phyloP scores from a whole-genome alignment of 2,888 invertebrate species.

The Epiblema foenella region DNA sequence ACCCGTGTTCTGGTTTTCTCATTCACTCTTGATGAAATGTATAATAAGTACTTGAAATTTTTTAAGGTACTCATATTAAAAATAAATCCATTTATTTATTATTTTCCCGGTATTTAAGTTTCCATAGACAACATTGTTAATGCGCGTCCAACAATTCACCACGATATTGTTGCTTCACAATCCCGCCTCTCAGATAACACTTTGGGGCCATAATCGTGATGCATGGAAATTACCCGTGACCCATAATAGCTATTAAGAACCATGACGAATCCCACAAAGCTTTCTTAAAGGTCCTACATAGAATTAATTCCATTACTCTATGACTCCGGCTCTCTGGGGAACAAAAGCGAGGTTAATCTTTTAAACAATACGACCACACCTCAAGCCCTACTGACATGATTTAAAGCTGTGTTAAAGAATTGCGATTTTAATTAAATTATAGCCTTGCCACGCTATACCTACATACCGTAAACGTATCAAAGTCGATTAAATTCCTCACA shows the following conservation, averaged over 20 bases:
- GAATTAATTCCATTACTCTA: slow-evolving; percentile 63
- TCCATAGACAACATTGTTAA: slow-evolving; percentile 13
- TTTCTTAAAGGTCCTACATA: slow-evolving; percentile 54
- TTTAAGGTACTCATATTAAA: not conserved
- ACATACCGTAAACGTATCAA: slow-evolving; percentile 1
- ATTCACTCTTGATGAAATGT: not conserved
- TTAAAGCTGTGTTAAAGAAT: slow-evolving; percentile 38
- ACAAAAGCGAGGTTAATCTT: slow-evolving; percentile 62
- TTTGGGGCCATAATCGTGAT: slow-evolving; percentile 43
- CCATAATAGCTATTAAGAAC: slow-evolving; percentile 44
- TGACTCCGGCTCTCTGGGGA: slow-evolving; percentile 53
- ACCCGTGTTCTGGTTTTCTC: not conserved
- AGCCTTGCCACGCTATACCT: not conserved
- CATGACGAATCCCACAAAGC: slow-evolving; percentile 45
- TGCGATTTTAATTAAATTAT: slow-evolving; percentile 41
- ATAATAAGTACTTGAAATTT: not conserved
- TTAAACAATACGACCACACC: slow-evolving; percentile 56
- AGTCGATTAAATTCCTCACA: not conserved
- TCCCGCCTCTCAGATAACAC: slow-evolving; percentile 38
- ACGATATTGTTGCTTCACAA: slow-evolving; percentile 25
- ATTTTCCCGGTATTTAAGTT: slow-evolving; percentile 3
- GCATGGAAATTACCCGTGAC: slow-evolving; percentile 44
- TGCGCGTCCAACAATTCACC: slow-evolving; percentile 18
- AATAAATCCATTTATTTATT: not conserved
- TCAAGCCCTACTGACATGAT: slow-evolving; percentile 43